These are phyloP conservation scores for Pseudomyrmex concolor DNA, from an alignment of 1,140 invertebrate species.

Conservation along the genomic window DNA sequence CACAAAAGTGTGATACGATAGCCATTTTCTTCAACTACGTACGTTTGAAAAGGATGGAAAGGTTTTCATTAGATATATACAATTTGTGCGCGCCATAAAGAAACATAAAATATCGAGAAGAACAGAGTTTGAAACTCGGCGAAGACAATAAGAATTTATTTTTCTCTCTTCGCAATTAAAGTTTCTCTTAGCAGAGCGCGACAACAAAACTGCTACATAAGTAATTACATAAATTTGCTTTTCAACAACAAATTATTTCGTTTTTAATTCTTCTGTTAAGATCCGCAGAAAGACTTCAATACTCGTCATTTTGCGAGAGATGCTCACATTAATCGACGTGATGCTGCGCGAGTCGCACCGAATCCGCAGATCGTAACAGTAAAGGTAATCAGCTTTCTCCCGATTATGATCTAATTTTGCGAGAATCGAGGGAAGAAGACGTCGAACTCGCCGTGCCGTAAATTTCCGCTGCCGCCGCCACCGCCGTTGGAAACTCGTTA, in stretches of 20 bases:
- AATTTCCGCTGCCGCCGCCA: conserved; percentile 24
- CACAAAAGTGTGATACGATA: neutral
- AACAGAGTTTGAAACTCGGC: no score
- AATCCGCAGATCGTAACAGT: neutral
- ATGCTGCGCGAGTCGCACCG: conserved; percentile 5
- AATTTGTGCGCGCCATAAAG: no score
- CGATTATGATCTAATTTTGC: conserved; percentile 31
- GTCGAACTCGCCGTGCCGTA: conserved; percentile 61
- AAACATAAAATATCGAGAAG: no score
- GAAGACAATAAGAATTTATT: neutral
- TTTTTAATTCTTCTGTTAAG: no score
- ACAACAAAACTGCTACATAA: neutral
- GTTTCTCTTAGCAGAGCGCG: neutral
- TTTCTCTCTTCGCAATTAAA: neutral
- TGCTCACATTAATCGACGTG: conserved; percentile 5
- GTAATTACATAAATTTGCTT: no score
- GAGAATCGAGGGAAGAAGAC: conserved; percentile 20
- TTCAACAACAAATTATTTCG: neutral
- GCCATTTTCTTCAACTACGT: neutral
- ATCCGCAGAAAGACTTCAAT: neutral
- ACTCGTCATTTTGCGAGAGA: neutral
- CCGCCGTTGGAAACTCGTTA: conserved; percentile 40
- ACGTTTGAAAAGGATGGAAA: no score
- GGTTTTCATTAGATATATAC: no score
- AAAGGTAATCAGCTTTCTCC: conserved; percentile 23